phyloP scores from a whole-genome alignment of 1,140 invertebrate genomes.

The Heliothis virescens region DNA sequence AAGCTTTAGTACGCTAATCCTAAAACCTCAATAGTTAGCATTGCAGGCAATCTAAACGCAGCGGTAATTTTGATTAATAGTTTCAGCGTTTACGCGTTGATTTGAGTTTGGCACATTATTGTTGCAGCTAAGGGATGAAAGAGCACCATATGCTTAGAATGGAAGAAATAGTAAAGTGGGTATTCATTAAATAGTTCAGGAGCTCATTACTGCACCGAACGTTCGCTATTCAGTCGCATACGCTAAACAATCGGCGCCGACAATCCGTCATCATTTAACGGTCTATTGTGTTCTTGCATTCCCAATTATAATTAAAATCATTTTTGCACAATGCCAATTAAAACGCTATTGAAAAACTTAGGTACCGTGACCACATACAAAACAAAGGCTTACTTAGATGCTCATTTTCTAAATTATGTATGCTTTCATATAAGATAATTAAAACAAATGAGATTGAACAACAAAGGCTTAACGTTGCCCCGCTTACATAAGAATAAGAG shows the following conservation, averaged over 20 bases:
- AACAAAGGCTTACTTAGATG: constrained; percentile 32
- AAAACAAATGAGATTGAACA: constrained; percentile 38
- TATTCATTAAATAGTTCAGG: constrained; percentile 68
- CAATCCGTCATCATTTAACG: constrained; percentile 69
- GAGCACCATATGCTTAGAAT: constrained; percentile 52
- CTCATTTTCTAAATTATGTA: constrained; percentile 34
- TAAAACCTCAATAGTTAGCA: not conserved
- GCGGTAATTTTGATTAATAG: not conserved
- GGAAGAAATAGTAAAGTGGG: constrained; percentile 51
- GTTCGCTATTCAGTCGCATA: constrained; percentile 68
- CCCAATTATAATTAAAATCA: constrained; percentile 68
- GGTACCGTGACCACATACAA: constrained; percentile 6
- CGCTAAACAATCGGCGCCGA: constrained; percentile 65
- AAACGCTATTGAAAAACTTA: constrained; percentile 48
- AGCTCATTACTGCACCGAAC: constrained; percentile 72
- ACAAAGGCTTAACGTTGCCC: constrained; percentile 22
- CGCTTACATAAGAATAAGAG: constrained; percentile 51
- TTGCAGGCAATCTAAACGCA: constrained; percentile 26
- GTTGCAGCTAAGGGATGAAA: constrained; percentile 22
- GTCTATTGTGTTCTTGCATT: constrained; percentile 66
- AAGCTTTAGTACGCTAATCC: constrained; percentile 18
- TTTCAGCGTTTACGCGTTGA: not conserved
- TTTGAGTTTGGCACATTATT: constrained; percentile 19
- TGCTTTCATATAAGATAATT: constrained; percentile 38
- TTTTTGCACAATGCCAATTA: constrained; percentile 56